Conservation (phyloP, 2,113 vertebrate species). For the Forbesichthys agassizii region DNA sequence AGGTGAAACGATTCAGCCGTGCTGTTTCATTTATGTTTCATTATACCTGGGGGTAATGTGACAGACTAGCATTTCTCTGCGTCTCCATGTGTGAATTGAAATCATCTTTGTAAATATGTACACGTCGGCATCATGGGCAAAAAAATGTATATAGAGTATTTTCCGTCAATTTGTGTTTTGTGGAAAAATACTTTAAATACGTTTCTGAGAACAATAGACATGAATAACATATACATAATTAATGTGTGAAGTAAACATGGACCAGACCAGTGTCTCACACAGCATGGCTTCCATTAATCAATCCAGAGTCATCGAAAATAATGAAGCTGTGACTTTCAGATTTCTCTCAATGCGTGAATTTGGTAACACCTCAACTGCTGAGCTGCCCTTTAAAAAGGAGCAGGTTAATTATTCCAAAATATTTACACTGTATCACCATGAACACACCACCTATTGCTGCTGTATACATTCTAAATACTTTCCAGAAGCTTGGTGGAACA, state of each 20-base stretch:
- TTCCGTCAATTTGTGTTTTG: too few species aligned
- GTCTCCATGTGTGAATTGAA: not conserved
- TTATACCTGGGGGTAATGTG: not conserved
- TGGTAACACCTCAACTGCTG: not conserved
- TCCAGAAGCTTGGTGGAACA: constrained; percentile 47
- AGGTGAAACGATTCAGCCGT: not conserved
- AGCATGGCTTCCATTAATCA: too few species aligned
- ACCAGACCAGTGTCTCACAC: too few species aligned
- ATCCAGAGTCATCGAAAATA: not conserved
- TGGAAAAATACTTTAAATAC: too few species aligned
- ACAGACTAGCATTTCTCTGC: not conserved
- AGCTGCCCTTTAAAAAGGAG: constrained; percentile 22
- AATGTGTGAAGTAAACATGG: too few species aligned
- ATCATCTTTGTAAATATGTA: too few species aligned
- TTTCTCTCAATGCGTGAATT: not conserved
- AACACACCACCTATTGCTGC: constrained; percentile 39
- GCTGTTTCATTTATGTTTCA: constrained; percentile 3
- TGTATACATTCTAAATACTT: constrained; percentile 71
- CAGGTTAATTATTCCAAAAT: constrained; percentile 39
- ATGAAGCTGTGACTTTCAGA: not conserved
- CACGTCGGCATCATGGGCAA: too few species aligned
- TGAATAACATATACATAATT: too few species aligned
- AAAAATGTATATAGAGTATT: too few species aligned
- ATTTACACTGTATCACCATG: constrained; percentile 46
- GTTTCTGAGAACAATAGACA: too few species aligned